A percentile compares a stretch with the other conserved stretches of the same genome.
Evolutionary conservation across 2,888 invertebrate genomes (phyloP).

Genomic region (Lobophora halterata): DNA sequence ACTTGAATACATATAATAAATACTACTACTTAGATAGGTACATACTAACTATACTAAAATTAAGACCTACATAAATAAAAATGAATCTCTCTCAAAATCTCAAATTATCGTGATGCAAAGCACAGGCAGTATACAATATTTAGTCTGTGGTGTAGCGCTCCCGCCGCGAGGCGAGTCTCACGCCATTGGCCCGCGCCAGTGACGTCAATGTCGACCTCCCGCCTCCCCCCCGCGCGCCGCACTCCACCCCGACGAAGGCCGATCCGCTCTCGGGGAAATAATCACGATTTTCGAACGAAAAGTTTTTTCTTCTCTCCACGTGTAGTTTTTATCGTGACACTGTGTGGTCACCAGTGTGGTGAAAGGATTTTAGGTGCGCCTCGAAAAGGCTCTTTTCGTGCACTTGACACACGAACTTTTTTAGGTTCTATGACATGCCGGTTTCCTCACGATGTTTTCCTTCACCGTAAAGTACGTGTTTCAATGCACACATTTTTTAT

Average conservation of each 20-base stretch:
- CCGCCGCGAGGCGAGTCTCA: slow-evolving; percentile 49
- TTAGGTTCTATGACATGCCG: no score
- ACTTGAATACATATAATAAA: no score
- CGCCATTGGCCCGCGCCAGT: slow-evolving; percentile 66
- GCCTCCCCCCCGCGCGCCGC: slow-evolving; percentile 46
- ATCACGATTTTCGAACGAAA: slow-evolving; percentile 68
- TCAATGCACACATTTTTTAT: slow-evolving; percentile 1
- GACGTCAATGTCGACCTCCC: slow-evolving; percentile 78
- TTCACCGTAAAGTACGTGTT: no score
- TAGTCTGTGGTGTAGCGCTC: slow-evolving; percentile 40
- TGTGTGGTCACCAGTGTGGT: slow-evolving; percentile 33
- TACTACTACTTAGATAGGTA: no score
- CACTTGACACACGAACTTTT: no score
- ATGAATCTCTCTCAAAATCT: no score
- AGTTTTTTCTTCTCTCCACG: slow-evolving; percentile 42
- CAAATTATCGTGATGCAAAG: no score
- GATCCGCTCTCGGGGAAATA: slow-evolving; percentile 69
- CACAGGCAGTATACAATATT: slow-evolving; percentile 42
- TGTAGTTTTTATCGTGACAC: slow-evolving; percentile 41
- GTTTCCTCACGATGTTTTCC: no score
- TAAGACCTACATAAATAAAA: no score
- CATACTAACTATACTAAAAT: no score
- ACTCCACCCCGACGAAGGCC: slow-evolving; percentile 60
- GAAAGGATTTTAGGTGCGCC: no score
- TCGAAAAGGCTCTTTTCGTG: no score